phyloP scores from a whole-genome alignment of 2,888 invertebrate genomes.

The Colostygia pectinataria region DNA sequence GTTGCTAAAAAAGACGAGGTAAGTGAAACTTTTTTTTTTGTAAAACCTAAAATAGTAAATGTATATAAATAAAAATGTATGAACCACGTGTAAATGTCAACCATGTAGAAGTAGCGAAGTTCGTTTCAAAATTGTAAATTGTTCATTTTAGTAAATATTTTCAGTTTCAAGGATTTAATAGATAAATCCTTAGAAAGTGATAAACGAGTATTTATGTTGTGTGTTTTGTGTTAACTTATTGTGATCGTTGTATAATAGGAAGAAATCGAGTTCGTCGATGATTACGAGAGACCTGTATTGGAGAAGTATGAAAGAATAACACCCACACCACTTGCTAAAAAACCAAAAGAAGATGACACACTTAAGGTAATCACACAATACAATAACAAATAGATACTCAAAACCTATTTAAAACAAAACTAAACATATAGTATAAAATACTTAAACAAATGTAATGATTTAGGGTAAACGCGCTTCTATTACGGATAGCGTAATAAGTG shows the following conservation, averaged over 20 bases:
- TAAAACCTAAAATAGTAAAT: neutral
- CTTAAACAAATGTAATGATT: constrained; percentile 29
- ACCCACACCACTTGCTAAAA: constrained; percentile 80
- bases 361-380: constrained; percentile 70
- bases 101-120: constrained; percentile 3
- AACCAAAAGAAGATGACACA: constrained; percentile 72
- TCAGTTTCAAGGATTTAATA: constrained; percentile 1
- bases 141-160: constrained; percentile 2
- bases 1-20: constrained; percentile 77
- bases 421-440: constrained; percentile 10
- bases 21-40: constrained; percentile 45
- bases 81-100: neutral
- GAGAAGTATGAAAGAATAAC: constrained; percentile 87
- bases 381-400: constrained; percentile 42
- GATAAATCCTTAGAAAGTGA: constrained; percentile 25
- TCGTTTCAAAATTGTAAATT: neutral
- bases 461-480: constrained; percentile 75
- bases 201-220: constrained; percentile 44
- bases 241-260: constrained; percentile 76
- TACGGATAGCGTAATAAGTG: constrained; percentile 71
- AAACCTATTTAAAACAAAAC: constrained; percentile 24
- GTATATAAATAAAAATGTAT: constrained; percentile 16
- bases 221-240: constrained; percentile 59
- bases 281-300: constrained; percentile 90
- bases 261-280: constrained; percentile 82